Percentiles rank a stretch among this genome's conserved stretches.
phyloP scores from a whole-genome alignment of 1,140 invertebrate genomes.

The Telenomus remus region DNA sequence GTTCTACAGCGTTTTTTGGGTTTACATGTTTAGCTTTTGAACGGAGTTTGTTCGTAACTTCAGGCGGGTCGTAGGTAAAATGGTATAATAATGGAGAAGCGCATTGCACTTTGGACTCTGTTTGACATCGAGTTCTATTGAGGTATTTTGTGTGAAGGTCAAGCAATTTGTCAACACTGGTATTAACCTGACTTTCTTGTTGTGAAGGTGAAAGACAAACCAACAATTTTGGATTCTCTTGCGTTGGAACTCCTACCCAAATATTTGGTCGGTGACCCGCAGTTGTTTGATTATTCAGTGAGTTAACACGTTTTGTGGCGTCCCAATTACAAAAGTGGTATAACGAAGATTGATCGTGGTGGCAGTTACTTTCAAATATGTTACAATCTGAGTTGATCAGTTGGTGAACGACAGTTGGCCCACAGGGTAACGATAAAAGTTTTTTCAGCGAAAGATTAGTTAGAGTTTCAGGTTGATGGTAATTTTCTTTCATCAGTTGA shows the following conservation, averaged over 20 bases:
- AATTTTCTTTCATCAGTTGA: neutral
- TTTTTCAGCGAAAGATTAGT: slow-evolving; percentile 79
- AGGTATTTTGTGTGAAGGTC: slow-evolving; percentile 82
- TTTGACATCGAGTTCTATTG: slow-evolving; percentile 78
- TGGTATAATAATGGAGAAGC: slow-evolving; percentile 63
- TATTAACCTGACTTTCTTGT: slow-evolving; percentile 74
- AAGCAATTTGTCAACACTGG: slow-evolving; percentile 77
- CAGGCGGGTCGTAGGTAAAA: slow-evolving; percentile 31
- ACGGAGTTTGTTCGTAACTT: neutral
- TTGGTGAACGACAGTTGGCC: slow-evolving; percentile 80
- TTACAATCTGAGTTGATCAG: slow-evolving; percentile 58
- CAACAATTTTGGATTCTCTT: slow-evolving; percentile 77
- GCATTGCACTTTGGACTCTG: slow-evolving; percentile 46
- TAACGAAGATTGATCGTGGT: neutral
- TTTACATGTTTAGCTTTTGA: too few species aligned
- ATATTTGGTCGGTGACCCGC: slow-evolving; percentile 67
- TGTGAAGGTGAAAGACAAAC: slow-evolving; percentile 84
- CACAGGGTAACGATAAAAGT: slow-evolving; percentile 80
- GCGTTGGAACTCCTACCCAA: slow-evolving; percentile 78
- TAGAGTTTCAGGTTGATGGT: slow-evolving; percentile 63
- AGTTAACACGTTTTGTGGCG: slow-evolving; percentile 1
- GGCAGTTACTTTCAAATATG: too few species aligned
- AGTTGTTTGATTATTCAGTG: slow-evolving; percentile 9
- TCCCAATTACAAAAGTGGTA: too few species aligned
- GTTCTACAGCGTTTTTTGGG: neutral